A percentile compares a stretch with the other conserved stretches of the same genome.
Evolutionary conservation across 2,888 invertebrate species (phyloP).

Genomic region (Tricholauxania praeusta): DNA sequence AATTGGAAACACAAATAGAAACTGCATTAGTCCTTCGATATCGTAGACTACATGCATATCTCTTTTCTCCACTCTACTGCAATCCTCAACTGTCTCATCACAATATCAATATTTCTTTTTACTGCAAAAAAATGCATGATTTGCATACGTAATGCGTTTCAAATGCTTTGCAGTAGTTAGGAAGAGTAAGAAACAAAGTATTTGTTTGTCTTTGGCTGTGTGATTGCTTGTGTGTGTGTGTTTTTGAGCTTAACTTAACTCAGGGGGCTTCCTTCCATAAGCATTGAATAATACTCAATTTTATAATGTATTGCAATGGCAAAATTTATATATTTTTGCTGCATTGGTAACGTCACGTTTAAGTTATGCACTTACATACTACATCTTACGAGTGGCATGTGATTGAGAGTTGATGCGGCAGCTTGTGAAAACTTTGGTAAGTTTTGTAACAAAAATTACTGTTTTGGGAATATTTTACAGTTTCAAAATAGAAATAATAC

Average conservation of each 20-base stretch:
- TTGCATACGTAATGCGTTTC: conserved; percentile 45
- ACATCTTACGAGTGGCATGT: no score
- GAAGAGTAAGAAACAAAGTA: no score
- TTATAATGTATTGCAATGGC: background rate
- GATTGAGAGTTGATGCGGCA: no score
- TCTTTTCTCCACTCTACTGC: conserved; percentile 13
- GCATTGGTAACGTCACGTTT: conserved; percentile 22
- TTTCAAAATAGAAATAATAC: no score
- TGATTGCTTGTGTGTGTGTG: no score
- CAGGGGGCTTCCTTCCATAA: background rate
- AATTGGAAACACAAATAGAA: conserved; percentile 34
- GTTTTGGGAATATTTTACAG: no score
- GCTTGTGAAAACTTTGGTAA: no score
- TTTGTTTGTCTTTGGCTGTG: no score
- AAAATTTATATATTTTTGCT: background rate
- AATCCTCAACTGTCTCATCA: conserved; percentile 41
- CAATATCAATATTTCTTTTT: conserved; percentile 47
- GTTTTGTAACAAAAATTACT: no score
- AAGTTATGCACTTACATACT: background rate
- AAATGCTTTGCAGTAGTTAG: no score
- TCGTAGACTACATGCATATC: no score
- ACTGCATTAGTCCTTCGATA: conserved; percentile 11
- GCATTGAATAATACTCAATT: conserved; percentile 4
- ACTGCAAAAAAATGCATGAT: conserved; percentile 45
- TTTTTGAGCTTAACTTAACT: no score